Base-by-base conservation (phyloP, 2,888 invertebrate genomes). In the Caenorhabditis sp. region DNA sequence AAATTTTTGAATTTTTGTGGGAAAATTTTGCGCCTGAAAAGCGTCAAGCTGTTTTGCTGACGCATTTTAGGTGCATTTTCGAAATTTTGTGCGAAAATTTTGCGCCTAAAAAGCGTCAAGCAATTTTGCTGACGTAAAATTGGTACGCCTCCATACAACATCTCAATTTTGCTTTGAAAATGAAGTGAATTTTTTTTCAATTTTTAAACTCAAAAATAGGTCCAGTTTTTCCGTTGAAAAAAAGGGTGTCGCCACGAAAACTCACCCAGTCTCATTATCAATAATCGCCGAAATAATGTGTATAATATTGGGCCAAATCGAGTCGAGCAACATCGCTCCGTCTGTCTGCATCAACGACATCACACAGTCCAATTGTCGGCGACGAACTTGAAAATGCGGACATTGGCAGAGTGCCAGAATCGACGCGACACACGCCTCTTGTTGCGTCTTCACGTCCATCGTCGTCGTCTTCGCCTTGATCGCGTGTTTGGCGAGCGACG, bases 301-400 rank as follows among this genome's bases (percentile, higher is more conserved):
- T 83, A 97, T 92, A 86, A 97, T 93, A 72, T 94, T 91, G 24
- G 96, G 95, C 97, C 97, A 97, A 60, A 96, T 95, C 86, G 94
- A 93, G 3, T 93, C 93, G 19, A 76, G 66, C 51, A 97, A 91
- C 74, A 93, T 93, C 88, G 97, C 95, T 0, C 96, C 97, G 76
- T 93, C 93, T 49, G 93, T 93, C 89, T 97, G 97, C 64, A 99
- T 91, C 79, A 97, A 92, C 86, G 95, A 93, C 63, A 96, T 91
- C 5, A 95, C 93, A 88, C 95, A 96, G 88, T 97, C 96, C 77
- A 99, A 90, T 90, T 97, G 97, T 49, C 95, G 91, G 88, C 95
- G 94, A 62, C 97, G 91, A 43, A 97, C 96, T 90, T 99, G 97
- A 31, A 93, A 93, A 88, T 95, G 95, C 6, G 93, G 92, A 60